Evolutionary conservation across 2,888 invertebrate species (phyloP).

Genomic region (Boloria euphrosyne): DNA sequence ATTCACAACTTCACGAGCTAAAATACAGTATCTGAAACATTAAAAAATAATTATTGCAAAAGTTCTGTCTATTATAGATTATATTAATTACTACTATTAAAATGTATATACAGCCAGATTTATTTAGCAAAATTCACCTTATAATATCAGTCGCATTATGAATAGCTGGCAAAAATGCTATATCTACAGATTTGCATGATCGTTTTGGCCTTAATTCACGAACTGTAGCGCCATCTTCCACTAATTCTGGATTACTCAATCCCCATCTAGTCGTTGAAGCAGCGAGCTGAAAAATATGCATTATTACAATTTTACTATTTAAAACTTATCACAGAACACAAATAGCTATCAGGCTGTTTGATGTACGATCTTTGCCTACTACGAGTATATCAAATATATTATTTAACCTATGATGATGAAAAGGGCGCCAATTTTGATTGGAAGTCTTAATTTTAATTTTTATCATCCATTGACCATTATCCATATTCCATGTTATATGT

Average conservation of each 20-base stretch:
- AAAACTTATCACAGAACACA: neutral
- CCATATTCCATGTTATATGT: too few relatives aligned
- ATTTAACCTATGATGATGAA: too few relatives aligned
- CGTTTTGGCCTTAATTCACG: constrained; percentile 66
- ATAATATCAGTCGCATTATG: constrained; percentile 71
- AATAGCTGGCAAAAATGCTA: constrained; percentile 69
- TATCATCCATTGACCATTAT: too few relatives aligned
- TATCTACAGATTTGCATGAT: constrained; percentile 66
- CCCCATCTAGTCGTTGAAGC: constrained; percentile 72
- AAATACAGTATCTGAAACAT: constrained; percentile 64
- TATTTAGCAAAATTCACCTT: constrained; percentile 50
- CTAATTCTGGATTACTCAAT: constrained; percentile 61
- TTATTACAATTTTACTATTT: neutral
- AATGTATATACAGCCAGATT: neutral
- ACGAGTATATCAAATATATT: too few relatives aligned
- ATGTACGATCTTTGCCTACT: too few relatives aligned
- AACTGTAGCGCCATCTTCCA: constrained; percentile 61
- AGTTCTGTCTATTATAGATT: too few relatives aligned
- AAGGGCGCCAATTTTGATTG: too few relatives aligned
- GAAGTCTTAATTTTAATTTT: too few relatives aligned
- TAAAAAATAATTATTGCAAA: neutral
- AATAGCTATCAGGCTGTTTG: constrained; percentile 16
- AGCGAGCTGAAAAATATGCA: constrained; percentile 52
- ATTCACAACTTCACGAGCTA: constrained; percentile 55
- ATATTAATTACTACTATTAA: too few relatives aligned